Evolutionary conservation across 1,140 invertebrate species (phyloP).

Genomic region (Nomia melanderi): DNA sequence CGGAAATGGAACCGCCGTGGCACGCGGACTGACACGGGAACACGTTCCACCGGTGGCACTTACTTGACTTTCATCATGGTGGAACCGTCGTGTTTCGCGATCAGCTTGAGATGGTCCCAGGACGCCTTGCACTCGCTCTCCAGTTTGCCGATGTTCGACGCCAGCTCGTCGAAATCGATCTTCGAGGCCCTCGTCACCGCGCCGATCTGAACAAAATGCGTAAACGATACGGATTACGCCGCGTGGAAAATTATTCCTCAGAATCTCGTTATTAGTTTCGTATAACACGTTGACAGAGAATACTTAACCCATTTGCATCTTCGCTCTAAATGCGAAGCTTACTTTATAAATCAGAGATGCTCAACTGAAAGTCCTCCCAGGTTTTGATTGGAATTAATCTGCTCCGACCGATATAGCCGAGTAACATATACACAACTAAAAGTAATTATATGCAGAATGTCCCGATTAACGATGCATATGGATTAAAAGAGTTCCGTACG

Average conservation of each 20-base stretch:
- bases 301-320: no score
- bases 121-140: slow-evolving; percentile 98
- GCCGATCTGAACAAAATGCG: slow-evolving; percentile 86
- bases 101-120: slow-evolving; percentile 98
- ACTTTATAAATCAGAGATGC: no score
- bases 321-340: no score
- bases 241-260: not conserved
- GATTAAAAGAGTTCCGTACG: no score
- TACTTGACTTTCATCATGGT: slow-evolving; percentile 93
- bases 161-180: slow-evolving; percentile 95
- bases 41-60: slow-evolving; percentile 64
- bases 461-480: no score
- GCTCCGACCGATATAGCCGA: no score
- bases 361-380: no score
- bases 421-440: no score
- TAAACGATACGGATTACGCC: not conserved
- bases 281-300: no score
- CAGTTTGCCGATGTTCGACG: slow-evolving; percentile 91
- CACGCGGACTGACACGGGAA: not conserved
- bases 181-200: slow-evolving; percentile 95
- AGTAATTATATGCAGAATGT: no score
- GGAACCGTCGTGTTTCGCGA: slow-evolving; percentile 97
- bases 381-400: no score
- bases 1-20: not conserved
- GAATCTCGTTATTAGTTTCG: no score